A percentile compares a stretch with the other conserved stretches of the same genome.
Conservation (phyloP, 2,888 invertebrate species). For the Ecliptopera silaceata region DNA sequence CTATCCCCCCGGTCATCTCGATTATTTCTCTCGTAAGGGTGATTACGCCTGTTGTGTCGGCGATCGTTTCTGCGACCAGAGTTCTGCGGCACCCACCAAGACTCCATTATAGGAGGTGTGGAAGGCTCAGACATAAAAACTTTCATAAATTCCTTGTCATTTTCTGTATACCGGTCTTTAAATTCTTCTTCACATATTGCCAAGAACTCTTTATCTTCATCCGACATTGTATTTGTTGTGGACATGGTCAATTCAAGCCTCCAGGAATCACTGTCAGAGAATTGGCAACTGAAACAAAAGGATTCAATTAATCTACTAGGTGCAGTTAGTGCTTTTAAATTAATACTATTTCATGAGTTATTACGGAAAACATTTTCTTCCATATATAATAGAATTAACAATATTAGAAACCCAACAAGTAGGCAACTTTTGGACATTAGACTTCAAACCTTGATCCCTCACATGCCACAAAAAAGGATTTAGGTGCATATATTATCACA, state of each 20-base stretch:
- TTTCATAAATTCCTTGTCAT: conserved; percentile 84
- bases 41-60: conserved; percentile 48
- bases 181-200: conserved; percentile 85
- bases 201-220: conserved; percentile 83
- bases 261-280: conserved; percentile 48
- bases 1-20: conserved; percentile 35
- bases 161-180: conserved; percentile 83
- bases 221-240: conserved; percentile 61
- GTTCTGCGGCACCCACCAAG: conserved; percentile 73
- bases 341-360: too few species aligned
- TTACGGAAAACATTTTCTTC: too few species aligned
- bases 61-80: conserved; percentile 58
- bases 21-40: conserved; percentile 49
- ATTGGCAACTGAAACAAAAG: conserved; percentile 51
- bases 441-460: too few species aligned
- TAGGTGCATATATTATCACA: too few species aligned
- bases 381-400: too few species aligned
- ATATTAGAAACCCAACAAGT: too few species aligned
- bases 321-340: too few species aligned
- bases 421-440: too few species aligned
- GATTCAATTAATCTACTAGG: not conserved
- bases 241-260: conserved; percentile 47
- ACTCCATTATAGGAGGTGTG: conserved; percentile 83
- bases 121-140: conserved; percentile 65
- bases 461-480: too few species aligned